These are phyloP conservation scores for Gymnoscopelus microlampas DNA, from an alignment of 2,797 vertebrate species.

Conservation along the genomic window DNA sequence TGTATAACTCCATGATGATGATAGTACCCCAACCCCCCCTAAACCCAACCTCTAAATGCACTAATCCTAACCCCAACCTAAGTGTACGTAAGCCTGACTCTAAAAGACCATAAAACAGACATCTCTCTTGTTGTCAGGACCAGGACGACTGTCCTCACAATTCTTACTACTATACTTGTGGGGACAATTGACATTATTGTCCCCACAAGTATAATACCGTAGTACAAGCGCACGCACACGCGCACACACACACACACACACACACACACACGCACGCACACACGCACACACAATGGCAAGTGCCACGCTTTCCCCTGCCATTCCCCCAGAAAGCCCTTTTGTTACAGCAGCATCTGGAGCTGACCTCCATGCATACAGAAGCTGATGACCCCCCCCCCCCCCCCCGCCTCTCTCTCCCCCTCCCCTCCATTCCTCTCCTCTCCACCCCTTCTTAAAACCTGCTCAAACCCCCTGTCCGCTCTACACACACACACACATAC, in stretches of 20 bases:
- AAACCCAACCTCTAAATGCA: too few species aligned
- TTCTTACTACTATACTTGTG: too few species aligned
- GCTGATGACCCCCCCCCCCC: conserved; percentile 83
- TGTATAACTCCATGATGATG: too few species aligned
- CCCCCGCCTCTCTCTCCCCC: conserved; percentile 44
- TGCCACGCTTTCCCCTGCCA: conserved; percentile 90
- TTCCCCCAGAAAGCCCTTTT: conserved; percentile 91
- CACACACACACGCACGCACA: conserved; percentile 54
- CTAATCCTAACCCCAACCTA: too few species aligned
- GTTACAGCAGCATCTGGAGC: conserved; percentile 94
- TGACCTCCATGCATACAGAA: conserved; percentile 88
- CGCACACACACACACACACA: conserved; percentile 21
- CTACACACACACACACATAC: conserved; percentile 58
- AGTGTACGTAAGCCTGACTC: too few species aligned
- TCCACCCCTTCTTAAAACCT: conserved; percentile 57
- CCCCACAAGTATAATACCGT: too few species aligned
- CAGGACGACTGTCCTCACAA: too few species aligned
- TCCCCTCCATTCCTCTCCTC: conserved; percentile 43
- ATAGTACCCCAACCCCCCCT: too few species aligned
- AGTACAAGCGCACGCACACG: conserved; percentile 18
- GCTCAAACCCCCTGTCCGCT: conserved; percentile 58
- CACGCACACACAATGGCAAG: conserved; percentile 80
- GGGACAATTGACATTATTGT: too few species aligned
- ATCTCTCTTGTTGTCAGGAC: too few species aligned
- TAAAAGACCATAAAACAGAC: too few species aligned